phyloP scores from a whole-genome alignment of 37 sponge, comb jelly and placozoan genomes.

The Ianthella basta region DNA sequence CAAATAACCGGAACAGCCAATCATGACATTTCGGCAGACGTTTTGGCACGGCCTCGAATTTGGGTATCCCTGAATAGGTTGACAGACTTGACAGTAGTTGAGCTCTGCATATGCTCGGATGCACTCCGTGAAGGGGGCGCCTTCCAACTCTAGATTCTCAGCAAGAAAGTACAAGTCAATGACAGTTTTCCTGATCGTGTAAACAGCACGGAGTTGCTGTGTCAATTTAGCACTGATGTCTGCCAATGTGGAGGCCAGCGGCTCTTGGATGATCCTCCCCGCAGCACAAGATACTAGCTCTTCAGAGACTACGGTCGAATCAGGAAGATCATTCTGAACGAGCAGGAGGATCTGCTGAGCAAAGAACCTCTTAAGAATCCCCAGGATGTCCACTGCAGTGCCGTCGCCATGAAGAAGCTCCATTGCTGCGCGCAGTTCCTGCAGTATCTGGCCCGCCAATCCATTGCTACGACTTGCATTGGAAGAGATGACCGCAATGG shows the following conservation, averaged over 20 bases:
- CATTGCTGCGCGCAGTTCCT: no score
- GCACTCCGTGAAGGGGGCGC: conserved; percentile 3
- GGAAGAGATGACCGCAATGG: no score
- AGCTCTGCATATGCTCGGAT: conserved; percentile 23
- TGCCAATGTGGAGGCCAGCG: not conserved
- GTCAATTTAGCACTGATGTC: not conserved
- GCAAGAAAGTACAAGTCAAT: conserved; percentile 3
- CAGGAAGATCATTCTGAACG: no score
- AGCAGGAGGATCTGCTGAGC: not conserved
- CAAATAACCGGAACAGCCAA: conserved; percentile 1
- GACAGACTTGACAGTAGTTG: conserved; percentile 10
- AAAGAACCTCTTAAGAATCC: not conserved
- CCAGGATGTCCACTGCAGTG: no score
- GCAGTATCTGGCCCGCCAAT: no score
- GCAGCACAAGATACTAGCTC: not conserved
- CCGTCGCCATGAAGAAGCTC: no score
- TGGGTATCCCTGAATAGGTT: not conserved
- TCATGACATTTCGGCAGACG: conserved; percentile 11
- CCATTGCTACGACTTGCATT: no score
- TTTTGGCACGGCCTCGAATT: not conserved
- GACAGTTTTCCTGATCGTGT: not conserved
- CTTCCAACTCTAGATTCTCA: not conserved
- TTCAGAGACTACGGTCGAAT: not conserved
- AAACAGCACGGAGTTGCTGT: not conserved
- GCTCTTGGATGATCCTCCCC: not conserved